Evolutionary conservation across 2,113 vertebrate genomes (phyloP).

Genomic region (Pluvianellus socialis): DNA sequence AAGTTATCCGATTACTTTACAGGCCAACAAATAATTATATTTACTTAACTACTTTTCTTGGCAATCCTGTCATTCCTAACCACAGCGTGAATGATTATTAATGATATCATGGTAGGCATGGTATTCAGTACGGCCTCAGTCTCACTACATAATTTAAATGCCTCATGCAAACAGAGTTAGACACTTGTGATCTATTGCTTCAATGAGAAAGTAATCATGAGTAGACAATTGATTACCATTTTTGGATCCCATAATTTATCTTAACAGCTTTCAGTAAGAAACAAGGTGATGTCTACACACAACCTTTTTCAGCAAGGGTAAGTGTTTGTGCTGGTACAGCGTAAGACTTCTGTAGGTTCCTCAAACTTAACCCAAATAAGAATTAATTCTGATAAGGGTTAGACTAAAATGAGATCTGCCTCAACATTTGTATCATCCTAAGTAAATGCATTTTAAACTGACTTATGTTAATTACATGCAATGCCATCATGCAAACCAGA

Average conservation of each 20-base stretch:
- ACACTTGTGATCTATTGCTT: constrained; percentile 50
- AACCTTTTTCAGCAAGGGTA: not conserved
- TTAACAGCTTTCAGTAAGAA: not conserved
- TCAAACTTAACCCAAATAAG: not conserved
- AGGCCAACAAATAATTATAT: constrained; percentile 18
- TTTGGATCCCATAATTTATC: not conserved
- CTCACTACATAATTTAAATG: constrained; percentile 17
- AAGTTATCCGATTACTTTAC: constrained; percentile 38
- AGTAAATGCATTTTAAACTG: not conserved
- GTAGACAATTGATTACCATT: constrained; percentile 62
- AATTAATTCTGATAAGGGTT: not conserved
- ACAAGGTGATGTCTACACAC: not conserved
- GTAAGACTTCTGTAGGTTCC: not conserved
- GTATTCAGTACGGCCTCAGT: not conserved
- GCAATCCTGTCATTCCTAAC: not conserved
- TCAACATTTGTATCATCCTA: not conserved
- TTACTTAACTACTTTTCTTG: constrained; percentile 27
- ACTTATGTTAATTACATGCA: not conserved
- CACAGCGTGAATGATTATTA: not conserved
- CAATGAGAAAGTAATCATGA: constrained; percentile 65
- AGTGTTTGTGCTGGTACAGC: not conserved
- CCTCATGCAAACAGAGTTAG: constrained; percentile 28
- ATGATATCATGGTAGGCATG: not conserved
- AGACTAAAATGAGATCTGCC: not conserved
- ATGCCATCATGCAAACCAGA: not conserved